Percentiles rank a stretch among this genome's conserved stretches.
Conservation (phyloP, 2,888 invertebrate genomes). For the Megalurothrips usitatus region DNA sequence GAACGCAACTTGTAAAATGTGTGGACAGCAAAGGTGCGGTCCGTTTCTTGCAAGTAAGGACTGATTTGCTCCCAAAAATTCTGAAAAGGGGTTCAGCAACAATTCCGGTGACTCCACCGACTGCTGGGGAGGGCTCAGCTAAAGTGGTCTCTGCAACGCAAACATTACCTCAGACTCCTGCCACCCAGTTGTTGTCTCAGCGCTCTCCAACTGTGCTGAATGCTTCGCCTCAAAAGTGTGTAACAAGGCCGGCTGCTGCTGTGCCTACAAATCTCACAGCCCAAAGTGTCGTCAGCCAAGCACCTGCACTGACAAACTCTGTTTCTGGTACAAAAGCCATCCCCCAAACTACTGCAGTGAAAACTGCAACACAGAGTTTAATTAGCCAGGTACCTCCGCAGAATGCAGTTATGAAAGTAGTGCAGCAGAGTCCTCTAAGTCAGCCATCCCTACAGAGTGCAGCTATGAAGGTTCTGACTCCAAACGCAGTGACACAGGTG, state of each 20-base stretch:
- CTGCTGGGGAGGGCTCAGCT: background rate
- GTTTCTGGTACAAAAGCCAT: no score
- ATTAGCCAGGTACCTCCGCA: background rate
- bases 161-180: background rate
- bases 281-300: no score
- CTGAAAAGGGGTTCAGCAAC: background rate
- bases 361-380: background rate
- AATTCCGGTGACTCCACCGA: background rate
- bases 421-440: background rate
- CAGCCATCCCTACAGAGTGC: background rate
- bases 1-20: conserved; percentile 17
- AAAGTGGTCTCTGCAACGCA: background rate
- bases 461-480: background rate
- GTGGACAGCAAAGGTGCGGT: background rate
- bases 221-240: background rate
- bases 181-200: background rate
- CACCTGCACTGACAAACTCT: no score
- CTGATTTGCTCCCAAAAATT: conserved; percentile 4
- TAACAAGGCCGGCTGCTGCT: background rate
- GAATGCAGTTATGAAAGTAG: background rate
- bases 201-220: background rate
- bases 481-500: background rate
- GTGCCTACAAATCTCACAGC: background rate
- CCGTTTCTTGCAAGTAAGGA: conserved; percentile 2
- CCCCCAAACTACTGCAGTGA: background rate